Evolutionary conservation across 2,797 vertebrate species (phyloP), one percentile per base, ranked within the genome.

Genomic region (Aldrovandia affinis): DNA sequence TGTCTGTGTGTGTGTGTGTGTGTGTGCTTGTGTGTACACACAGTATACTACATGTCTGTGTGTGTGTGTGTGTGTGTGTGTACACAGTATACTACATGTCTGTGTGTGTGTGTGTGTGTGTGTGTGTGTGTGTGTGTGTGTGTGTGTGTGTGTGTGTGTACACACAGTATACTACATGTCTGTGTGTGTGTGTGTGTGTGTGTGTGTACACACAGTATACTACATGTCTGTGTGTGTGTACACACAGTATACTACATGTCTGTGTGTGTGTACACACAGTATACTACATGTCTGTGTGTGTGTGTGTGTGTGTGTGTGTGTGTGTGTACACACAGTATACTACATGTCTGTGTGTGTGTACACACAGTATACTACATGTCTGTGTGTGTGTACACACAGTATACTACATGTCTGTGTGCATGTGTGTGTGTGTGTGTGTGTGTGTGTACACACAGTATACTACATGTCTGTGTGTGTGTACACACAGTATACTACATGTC

Each of bases 291-390:
- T 70, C 15, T 39, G 33, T 70, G 68, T 65, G 61, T 25, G 59
- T 25, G 59, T 61, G n/a, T 65, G 61, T 65, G n/a, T n/a, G n/a
- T n/a, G n/a, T n/a, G n/a, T 68, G 63, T 70, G 68, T 39, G 33
- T 20, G 18, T 39, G 15, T 14, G 28, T 65, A n/a, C n/a, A n/a
- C n/a, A n/a, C n/a, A n/a, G n/a, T n/a, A 50, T 15, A 3, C 20
- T 39, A 18, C 33, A 1, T 70, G 33, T 70, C 15, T 39, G 33
- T 70, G 68, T 65, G 61, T 25, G 59, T 25, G 59, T 61, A n/a
- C n/a, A n/a, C n/a, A n/a, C n/a, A n/a, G n/a, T n/a, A n/a, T n/a
- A n/a, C n/a, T n/a, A n/a, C n/a, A n/a, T n/a, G n/a, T n/a, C n/a
- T n/a, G n/a, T 65, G 61, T 20, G 18, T 39, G 15, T 14, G 28